Conservation (phyloP, 2,888 invertebrate genomes). For the Synergus japonicus region DNA sequence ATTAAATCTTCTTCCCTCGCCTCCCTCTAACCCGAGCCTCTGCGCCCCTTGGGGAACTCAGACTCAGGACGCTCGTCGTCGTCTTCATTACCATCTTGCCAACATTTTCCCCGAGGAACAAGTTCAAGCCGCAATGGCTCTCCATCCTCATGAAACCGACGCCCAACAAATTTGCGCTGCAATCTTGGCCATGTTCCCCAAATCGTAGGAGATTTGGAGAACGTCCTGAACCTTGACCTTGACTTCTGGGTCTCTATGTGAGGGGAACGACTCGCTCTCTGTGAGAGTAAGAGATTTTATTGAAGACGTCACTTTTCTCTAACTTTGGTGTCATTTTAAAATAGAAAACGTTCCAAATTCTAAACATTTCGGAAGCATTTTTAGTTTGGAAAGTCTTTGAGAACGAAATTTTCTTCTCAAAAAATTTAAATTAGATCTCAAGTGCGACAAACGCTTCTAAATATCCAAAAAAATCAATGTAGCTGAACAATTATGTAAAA, state of each 20-base stretch:
- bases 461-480: no score
- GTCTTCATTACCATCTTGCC: constrained; percentile 92
- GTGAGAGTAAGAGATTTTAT: constrained; percentile 47
- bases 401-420: background rate
- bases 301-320: background rate
- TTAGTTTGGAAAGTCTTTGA: background rate
- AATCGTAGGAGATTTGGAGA: constrained; percentile 70
- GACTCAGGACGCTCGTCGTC: constrained; percentile 84
- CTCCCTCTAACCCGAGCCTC: constrained; percentile 78
- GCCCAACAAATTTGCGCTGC: constrained; percentile 93
- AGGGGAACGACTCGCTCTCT: constrained; percentile 28
- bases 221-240: background rate
- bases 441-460: background rate
- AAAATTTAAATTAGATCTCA: background rate
- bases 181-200: constrained; percentile 87
- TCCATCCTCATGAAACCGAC: constrained; percentile 93
- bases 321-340: background rate
- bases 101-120: constrained; percentile 94
- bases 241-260: background rate
- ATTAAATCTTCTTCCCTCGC: constrained; percentile 79
- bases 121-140: constrained; percentile 92
- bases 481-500: no score
- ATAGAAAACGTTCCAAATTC: background rate
- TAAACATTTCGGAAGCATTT: background rate
- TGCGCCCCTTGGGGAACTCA: constrained; percentile 66